A percentile compares a stretch with the other conserved stretches of the same genome.
phyloP scores from a whole-genome alignment of 2,888 invertebrate species.

The Nephrotoma guestfalica region DNA sequence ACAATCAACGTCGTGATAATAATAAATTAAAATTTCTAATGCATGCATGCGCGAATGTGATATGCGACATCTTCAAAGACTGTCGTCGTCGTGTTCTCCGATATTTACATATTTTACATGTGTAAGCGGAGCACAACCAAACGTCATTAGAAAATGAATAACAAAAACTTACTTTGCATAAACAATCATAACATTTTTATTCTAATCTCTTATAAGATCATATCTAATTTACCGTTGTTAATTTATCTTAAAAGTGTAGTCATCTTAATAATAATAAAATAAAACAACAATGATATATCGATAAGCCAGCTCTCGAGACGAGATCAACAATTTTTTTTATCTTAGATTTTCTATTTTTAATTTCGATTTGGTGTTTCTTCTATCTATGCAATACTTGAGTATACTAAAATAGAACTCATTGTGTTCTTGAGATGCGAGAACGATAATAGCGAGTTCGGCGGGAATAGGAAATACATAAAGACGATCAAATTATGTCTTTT shows the following conservation, averaged over 20 bases:
- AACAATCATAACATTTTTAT: background rate
- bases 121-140: background rate
- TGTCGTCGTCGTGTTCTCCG: background rate
- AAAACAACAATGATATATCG: background rate
- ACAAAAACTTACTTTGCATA: background rate
- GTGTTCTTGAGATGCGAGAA: background rate
- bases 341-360: background rate
- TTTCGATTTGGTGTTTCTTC: background rate
- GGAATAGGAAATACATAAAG: background rate
- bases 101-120: background rate
- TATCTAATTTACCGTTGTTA: background rate
- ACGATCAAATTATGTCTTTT: background rate
- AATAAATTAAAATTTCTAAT: background rate
- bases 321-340: background rate
- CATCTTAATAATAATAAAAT: background rate
- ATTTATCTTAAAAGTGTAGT: background rate
- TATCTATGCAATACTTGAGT: background rate
- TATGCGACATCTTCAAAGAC: background rate
- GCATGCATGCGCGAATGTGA: background rate
- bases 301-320: background rate
- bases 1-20: background rate
- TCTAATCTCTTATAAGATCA: background rate
- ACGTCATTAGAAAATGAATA: background rate
- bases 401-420: background rate
- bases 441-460: background rate